Conservation (phyloP, 2,797 vertebrate genomes). For the Gymnodraco acuticeps region DNA sequence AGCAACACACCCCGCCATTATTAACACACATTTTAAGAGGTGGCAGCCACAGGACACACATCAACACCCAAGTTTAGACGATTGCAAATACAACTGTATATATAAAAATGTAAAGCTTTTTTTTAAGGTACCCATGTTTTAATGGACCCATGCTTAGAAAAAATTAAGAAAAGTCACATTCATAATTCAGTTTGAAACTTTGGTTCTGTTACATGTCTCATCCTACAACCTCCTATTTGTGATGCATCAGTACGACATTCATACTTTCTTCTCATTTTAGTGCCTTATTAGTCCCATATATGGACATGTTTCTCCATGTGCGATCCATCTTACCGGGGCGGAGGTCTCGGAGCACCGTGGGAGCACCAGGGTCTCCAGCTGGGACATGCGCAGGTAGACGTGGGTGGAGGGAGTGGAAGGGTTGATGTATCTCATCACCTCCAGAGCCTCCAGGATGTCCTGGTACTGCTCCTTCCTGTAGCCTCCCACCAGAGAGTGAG, state of each 20-base stretch:
- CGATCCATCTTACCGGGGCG: conserved; percentile 83
- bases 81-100: too few species aligned
- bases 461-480: conserved; percentile 92
- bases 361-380: conserved; percentile 91
- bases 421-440: conserved; percentile 89
- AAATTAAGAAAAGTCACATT: too few species aligned
- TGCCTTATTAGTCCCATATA: background rate
- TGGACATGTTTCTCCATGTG: background rate
- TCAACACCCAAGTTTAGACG: background rate
- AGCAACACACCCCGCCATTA: background rate
- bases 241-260: background rate
- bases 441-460: conserved; percentile 90
- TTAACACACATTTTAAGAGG: background rate
- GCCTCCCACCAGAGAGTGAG: conserved; percentile 89
- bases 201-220: background rate
- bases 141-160: too few species aligned
- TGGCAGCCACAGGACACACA: background rate
- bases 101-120: too few species aligned
- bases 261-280: background rate
- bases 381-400: conserved; percentile 92
- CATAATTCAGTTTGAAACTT: background rate
- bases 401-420: conserved; percentile 88
- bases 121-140: too few species aligned
- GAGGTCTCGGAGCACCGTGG: conserved; percentile 86
- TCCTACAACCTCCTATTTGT: background rate